These are phyloP conservation scores for Phoebastria nigripes DNA, from an alignment of 2,797 vertebrate genomes.

Conservation along the genomic window DNA sequence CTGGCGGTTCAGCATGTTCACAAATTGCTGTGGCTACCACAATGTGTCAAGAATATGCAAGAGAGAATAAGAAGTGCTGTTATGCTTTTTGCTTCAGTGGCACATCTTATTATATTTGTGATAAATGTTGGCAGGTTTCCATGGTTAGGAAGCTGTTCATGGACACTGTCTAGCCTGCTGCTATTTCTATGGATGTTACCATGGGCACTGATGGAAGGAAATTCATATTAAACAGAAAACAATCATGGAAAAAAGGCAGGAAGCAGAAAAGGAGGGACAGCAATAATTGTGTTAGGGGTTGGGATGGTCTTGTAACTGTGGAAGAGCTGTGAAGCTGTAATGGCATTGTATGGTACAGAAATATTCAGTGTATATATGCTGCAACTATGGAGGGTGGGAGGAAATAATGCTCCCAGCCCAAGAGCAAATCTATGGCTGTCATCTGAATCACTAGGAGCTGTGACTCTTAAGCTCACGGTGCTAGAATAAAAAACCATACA, in stretches of 20 bases:
- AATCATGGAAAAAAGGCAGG: slow-evolving; percentile 6
- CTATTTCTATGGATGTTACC: slow-evolving; percentile 66
- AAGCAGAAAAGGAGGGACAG: neutral
- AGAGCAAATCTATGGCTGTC: neutral
- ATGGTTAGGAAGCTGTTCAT: slow-evolving; percentile 16
- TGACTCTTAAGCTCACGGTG: neutral
- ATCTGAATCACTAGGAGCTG: neutral
- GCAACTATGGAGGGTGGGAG: neutral
- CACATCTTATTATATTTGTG: neutral
- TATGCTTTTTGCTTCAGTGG: neutral
- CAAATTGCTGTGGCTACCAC: slow-evolving; percentile 5
- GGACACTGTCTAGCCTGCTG: slow-evolving; percentile 15
- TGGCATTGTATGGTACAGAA: neutral
- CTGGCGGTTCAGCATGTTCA: neutral
- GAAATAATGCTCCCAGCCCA: neutral
- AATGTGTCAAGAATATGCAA: neutral
- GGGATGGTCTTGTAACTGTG: neutral
- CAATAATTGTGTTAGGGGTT: neutral
- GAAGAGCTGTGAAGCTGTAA: neutral
- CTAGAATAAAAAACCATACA: neutral
- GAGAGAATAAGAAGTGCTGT: neutral
- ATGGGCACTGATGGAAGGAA: slow-evolving; percentile 68
- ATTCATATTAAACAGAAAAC: slow-evolving; percentile 40
- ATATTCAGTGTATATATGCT: neutral
- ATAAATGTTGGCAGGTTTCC: slow-evolving; percentile 38